A percentile compares a stretch with the other conserved stretches of the same genome.
Conservation (phyloP, 2,888 invertebrate genomes). For the Ptilodon capucinus region DNA sequence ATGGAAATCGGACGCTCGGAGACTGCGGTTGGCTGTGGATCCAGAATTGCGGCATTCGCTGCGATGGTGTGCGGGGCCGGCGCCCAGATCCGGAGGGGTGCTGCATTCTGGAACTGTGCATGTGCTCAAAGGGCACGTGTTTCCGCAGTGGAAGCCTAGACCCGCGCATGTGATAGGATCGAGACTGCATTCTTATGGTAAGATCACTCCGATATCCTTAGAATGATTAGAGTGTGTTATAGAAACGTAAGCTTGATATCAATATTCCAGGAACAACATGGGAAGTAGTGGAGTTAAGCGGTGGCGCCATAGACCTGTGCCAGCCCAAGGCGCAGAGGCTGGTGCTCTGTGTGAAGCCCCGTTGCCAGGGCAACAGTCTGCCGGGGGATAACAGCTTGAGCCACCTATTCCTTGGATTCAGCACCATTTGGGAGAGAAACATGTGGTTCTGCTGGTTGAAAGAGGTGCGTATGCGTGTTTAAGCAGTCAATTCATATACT, state of each 20-base stretch:
- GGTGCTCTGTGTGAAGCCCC: slow-evolving; percentile 72
- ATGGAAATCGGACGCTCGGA: slow-evolving; percentile 82
- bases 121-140: slow-evolving; percentile 85
- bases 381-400: slow-evolving; percentile 59
- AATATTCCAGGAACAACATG: slow-evolving; percentile 57
- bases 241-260: background rate
- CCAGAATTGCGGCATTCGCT: slow-evolving; percentile 84
- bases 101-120: slow-evolving; percentile 77
- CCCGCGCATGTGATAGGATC: slow-evolving; percentile 84
- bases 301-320: slow-evolving; percentile 70
- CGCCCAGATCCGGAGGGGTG: slow-evolving; percentile 70
- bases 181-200: slow-evolving; percentile 82
- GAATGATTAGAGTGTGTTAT: background rate
- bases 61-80: slow-evolving; percentile 84
- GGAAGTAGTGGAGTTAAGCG: slow-evolving; percentile 72
- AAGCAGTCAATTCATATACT: slow-evolving; percentile 4
- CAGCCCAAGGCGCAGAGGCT: slow-evolving; percentile 71
- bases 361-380: slow-evolving; percentile 59
- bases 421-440: slow-evolving; percentile 85
- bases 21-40: slow-evolving; percentile 85
- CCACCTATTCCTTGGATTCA: slow-evolving; percentile 85
- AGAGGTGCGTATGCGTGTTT: slow-evolving; percentile 80
- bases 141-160: slow-evolving; percentile 86
- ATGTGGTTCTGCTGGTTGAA: slow-evolving; percentile 86
- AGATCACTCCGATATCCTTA: slow-evolving; percentile 7